Evolutionary conservation across 2,888 invertebrate genomes (phyloP).

Genomic region (Drosophila melanosoma): DNA sequence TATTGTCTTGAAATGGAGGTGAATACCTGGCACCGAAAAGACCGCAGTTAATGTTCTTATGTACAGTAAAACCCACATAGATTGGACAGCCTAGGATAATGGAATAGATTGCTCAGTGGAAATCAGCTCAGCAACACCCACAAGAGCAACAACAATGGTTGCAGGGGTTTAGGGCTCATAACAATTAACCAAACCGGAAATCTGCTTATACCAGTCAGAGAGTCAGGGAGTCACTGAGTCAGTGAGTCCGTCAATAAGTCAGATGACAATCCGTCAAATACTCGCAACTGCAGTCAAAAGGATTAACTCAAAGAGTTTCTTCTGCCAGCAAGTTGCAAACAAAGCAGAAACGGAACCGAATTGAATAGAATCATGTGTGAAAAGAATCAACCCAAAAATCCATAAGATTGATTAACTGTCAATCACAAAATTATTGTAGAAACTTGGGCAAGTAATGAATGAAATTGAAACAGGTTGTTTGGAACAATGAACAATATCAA

Average conservation of each 20-base stretch:
- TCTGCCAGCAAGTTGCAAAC: constrained; percentile 35
- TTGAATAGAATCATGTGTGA: constrained; percentile 70
- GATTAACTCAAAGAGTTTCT: constrained; percentile 69
- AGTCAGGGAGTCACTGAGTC: constrained; percentile 36
- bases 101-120: constrained; percentile 17
- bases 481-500: constrained; percentile 62
- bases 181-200: constrained; percentile 71
- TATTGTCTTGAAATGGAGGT: background rate
- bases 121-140: constrained; percentile 52
- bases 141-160: constrained; percentile 41
- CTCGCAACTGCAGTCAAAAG: constrained; percentile 67
- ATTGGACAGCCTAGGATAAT: constrained; percentile 12
- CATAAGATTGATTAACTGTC: constrained; percentile 78
- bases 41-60: constrained; percentile 2
- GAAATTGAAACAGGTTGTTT: constrained; percentile 67
- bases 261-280: constrained; percentile 73
- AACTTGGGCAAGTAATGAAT: constrained; percentile 57
- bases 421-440: constrained; percentile 52
- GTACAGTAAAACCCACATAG: constrained; percentile 17
- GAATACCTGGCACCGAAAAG: background rate
- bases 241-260: constrained; percentile 47
- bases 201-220: constrained; percentile 59
- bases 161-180: constrained; percentile 54
- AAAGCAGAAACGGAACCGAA: constrained; percentile 58
- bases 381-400: constrained; percentile 62